These are phyloP conservation scores for Drosophila orosa DNA, from an alignment of 1,140 invertebrate genomes.

Conservation along the genomic window DNA sequence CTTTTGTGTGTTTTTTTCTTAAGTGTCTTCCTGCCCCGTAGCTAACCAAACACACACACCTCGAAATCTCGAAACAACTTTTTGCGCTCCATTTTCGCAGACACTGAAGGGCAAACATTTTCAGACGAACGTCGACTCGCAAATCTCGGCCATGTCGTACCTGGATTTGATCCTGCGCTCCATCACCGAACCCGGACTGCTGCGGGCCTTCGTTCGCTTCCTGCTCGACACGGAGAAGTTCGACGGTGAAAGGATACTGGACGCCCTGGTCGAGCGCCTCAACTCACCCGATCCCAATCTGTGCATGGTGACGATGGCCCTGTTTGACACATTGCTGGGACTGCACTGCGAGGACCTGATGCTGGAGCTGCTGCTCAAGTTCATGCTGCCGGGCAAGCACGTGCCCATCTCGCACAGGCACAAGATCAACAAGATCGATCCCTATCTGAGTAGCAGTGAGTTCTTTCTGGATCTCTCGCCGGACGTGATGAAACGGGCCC, in stretches of 20 bases:
- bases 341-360: constrained; percentile 99
- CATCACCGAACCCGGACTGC: constrained; percentile 92
- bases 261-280: constrained; percentile 91
- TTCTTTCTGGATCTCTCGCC: constrained; percentile 93
- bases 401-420: constrained; percentile 93
- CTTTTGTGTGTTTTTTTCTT: constrained; percentile 51
- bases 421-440: constrained; percentile 91
- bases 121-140: constrained; percentile 92
- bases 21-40: constrained; percentile 47
- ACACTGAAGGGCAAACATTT: constrained; percentile 85
- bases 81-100: constrained; percentile 79
- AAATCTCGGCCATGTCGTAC: constrained; percentile 96
- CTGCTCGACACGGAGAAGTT: constrained; percentile 92
- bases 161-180: constrained; percentile 94
- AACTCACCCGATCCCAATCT: constrained; percentile 89
- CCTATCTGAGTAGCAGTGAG: constrained; percentile 92
- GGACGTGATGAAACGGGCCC: constrained; percentile 84
- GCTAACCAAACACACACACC: constrained; percentile 76
- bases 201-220: constrained; percentile 93
- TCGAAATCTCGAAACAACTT: constrained; percentile 84
- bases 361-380: constrained; percentile 94
- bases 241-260: constrained; percentile 91
- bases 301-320: constrained; percentile 93
- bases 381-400: constrained; percentile 95
- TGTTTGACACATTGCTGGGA: constrained; percentile 96